These are phyloP conservation scores for Xanthia icteritia DNA, from an alignment of 2,888 invertebrate species.

Conservation along the genomic window DNA sequence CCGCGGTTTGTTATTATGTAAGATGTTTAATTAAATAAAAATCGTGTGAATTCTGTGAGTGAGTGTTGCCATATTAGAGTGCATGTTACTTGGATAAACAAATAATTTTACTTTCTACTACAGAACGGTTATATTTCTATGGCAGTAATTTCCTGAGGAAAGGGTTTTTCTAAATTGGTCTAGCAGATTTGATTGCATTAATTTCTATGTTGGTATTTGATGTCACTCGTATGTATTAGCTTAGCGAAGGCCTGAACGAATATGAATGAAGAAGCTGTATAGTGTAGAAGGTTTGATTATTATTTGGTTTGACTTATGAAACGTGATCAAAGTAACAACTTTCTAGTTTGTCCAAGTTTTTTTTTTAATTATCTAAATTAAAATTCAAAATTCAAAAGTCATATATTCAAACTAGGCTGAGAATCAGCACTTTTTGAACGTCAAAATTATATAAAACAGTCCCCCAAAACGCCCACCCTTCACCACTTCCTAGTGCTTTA, in stretches of 20 bases:
- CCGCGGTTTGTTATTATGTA: constrained; percentile 58
- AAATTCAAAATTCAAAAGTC: no score
- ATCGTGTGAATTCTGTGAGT: constrained; percentile 56
- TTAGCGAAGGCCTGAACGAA: background rate
- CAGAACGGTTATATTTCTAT: constrained; percentile 4
- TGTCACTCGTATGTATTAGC: background rate
- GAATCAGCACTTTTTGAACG: no score
- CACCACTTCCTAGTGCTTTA: no score
- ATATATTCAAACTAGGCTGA: no score
- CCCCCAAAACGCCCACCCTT: no score
- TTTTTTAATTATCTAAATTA: no score
- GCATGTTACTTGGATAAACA: constrained; percentile 35
- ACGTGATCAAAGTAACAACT: background rate
- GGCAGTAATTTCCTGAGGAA: background rate
- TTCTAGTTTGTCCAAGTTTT: background rate
- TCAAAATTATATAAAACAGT: no score
- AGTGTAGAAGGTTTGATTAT: no score
- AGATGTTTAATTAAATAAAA: constrained; percentile 52
- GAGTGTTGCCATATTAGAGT: constrained; percentile 27
- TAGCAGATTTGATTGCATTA: background rate
- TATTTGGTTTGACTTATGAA: no score
- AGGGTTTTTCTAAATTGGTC: constrained; percentile 11
- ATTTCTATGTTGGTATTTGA: background rate
- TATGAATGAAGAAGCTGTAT: no score
- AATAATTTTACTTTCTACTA: constrained; percentile 53